phyloP scores from a whole-genome alignment of 2,113 vertebrate species.

The Tylochromis polylepis region DNA sequence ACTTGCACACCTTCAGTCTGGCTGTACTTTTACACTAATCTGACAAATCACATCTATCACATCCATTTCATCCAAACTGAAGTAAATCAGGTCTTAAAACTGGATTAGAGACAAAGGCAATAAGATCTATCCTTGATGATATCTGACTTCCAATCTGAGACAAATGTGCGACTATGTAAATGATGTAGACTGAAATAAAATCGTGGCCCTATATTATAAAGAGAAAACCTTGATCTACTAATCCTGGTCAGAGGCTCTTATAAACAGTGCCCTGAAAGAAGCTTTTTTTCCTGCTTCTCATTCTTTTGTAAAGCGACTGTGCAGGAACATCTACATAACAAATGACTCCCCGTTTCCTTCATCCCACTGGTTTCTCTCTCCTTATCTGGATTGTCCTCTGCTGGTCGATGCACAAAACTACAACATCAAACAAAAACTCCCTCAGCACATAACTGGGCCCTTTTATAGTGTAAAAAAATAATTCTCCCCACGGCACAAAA shows the following conservation, averaged over 20 bases:
- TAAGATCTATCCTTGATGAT: not conserved
- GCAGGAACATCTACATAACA: not conserved
- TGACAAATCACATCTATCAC: rapidly evolving
- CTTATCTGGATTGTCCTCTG: conserved; percentile 26
- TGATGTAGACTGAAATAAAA: not conserved
- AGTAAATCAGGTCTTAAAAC: not conserved
- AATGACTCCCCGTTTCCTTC: not conserved
- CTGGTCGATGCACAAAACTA: conserved; percentile 21
- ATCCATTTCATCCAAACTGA: not conserved
- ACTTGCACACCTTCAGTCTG: rapidly evolving
- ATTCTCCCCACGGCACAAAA: not conserved
- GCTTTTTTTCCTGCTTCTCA: not conserved
- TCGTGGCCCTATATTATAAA: not conserved
- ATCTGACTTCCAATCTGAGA: not conserved
- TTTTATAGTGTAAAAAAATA: not conserved
- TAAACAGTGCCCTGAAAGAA: not conserved
- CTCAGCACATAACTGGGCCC: not conserved
- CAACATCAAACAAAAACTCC: not conserved
- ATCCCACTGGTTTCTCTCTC: not conserved
- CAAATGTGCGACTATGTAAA: rapidly evolving
- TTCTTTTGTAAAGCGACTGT: rapidly evolving
- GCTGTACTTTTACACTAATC: not conserved
- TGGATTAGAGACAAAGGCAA: not conserved
- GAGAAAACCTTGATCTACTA: not conserved
- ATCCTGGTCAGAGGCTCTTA: not conserved